phyloP scores from a whole-genome alignment of 2,797 vertebrate species.

The Clamator glandarius region DNA sequence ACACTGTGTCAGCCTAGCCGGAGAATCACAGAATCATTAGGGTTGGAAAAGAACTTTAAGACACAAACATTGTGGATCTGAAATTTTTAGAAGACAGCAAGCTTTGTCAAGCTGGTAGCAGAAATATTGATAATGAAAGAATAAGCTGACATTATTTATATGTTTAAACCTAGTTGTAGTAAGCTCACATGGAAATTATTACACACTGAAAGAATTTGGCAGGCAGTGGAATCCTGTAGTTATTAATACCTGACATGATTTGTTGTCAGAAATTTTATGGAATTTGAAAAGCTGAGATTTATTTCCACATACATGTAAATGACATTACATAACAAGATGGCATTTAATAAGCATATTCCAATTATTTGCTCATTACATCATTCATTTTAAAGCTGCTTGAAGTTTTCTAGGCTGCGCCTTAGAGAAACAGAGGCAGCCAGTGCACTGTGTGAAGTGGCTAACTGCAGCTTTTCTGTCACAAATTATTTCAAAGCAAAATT shows the following conservation, averaged over 20 bases:
- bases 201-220: conserved; percentile 67
- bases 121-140: conserved; percentile 53
- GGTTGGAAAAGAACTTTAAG: no score
- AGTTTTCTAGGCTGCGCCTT: conserved; percentile 54
- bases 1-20: neutral
- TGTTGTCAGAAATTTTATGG: conserved; percentile 60
- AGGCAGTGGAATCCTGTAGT: conserved; percentile 41
- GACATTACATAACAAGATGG: conserved; percentile 60
- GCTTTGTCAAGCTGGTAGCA: neutral
- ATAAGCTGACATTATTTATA: conserved; percentile 50
- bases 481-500: conserved; percentile 71
- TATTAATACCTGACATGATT: conserved; percentile 67
- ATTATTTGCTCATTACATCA: conserved; percentile 71
- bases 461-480: conserved; percentile 63
- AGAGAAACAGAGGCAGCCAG: conserved; percentile 47
- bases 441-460: conserved; percentile 59
- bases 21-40: neutral
- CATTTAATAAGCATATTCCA: conserved; percentile 65
- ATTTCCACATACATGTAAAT: conserved; percentile 64
- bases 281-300: conserved; percentile 70
- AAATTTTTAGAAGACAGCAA: neutral
- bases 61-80: neutral
- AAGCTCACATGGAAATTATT: conserved; percentile 72
- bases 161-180: conserved; percentile 23
- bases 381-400: conserved; percentile 62